Conservation (phyloP, 2,888 invertebrate genomes). For the Scaeva pyrastri region DNA sequence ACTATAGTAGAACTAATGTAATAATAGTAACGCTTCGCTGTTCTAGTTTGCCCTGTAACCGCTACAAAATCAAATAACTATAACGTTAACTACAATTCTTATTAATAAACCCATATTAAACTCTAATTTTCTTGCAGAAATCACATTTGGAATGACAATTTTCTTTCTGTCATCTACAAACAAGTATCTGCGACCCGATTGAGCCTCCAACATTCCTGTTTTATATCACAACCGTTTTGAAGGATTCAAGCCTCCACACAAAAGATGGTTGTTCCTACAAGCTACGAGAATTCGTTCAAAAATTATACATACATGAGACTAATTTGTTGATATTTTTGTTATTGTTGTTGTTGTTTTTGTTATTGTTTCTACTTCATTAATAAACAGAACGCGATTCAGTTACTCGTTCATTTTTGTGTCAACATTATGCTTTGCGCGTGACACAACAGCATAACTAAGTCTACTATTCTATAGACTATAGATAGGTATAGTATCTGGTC, state of each 20-base stretch:
- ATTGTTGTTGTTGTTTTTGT: neutral
- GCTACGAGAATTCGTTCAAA: conserved; percentile 10
- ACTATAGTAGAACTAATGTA: too few species aligned
- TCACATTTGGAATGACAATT: too few species aligned
- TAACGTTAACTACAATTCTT: too few species aligned
- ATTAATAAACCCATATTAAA: too few species aligned
- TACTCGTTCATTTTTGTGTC: conserved; percentile 58
- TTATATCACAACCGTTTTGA: neutral
- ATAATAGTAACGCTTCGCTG: too few species aligned
- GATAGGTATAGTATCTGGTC: neutral
- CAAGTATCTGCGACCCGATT: neutral
- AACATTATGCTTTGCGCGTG: conserved; percentile 58
- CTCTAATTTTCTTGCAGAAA: too few species aligned
- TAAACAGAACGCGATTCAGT: conserved; percentile 38
- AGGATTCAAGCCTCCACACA: neutral
- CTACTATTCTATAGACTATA: neutral
- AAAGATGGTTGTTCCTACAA: neutral
- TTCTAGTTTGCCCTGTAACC: too few species aligned
- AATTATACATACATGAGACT: conserved; percentile 20
- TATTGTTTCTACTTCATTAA: conserved; percentile 13
- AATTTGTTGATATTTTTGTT: conserved; percentile 8
- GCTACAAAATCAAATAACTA: too few species aligned
- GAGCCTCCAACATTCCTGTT: neutral
- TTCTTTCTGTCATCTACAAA: neutral
- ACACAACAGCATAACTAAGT: conserved; percentile 44